Evolutionary conservation across 2,113 vertebrate species (phyloP), one percentile per base, ranked within the genome.

Genomic region (Bos indicus): DNA sequence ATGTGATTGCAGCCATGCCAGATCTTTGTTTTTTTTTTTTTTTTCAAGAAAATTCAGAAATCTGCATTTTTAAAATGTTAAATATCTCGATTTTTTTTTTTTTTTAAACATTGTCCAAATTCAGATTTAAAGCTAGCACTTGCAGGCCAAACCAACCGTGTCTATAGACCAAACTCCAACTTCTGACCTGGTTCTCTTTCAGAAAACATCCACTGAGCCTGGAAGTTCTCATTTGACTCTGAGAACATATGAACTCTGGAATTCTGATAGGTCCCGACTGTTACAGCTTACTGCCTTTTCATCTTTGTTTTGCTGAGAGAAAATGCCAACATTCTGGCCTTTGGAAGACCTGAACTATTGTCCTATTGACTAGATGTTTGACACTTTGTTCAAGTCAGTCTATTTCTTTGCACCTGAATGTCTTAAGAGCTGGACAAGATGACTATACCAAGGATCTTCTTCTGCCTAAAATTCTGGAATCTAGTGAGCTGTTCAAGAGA

Each of bases 231-330:
- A 1, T 5, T 59, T 52, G 17, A 81, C 12, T 90, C 90, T 81
- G 48, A 25, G 46, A n/a, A 30, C 36, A 2, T 3, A 0, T 88
- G 71, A 78, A 60, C 83, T 91, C 67, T 56, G 77, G 59, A 46
- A 71, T 16, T 60, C 57, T 46, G 78, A 36, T 33, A 19, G 43
- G 10, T 51, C 40, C 62, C 43, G 26, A 36, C 25, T 19, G 10
- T 71, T 60, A 21, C 46, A 33, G 30, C 21, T 46, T 90, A 6
- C 81, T 84, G 86, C 67, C 30, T 93, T 94, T 36, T 28, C 48
- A 33, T 30, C 52, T 96, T 80, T 60, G n/a, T 95, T 97, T 88
- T 97, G 52, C 59, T 87, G 46, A 84, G 90, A 88, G 46, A 81
- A 12, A 84, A 48, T 33, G 89, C 36, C 30, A 83, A 56, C 81